Percentiles rank a stretch among this genome's conserved stretches.
Evolutionary conservation across 2,888 invertebrate genomes (phyloP).

Genomic region (Plutella xylostella): DNA sequence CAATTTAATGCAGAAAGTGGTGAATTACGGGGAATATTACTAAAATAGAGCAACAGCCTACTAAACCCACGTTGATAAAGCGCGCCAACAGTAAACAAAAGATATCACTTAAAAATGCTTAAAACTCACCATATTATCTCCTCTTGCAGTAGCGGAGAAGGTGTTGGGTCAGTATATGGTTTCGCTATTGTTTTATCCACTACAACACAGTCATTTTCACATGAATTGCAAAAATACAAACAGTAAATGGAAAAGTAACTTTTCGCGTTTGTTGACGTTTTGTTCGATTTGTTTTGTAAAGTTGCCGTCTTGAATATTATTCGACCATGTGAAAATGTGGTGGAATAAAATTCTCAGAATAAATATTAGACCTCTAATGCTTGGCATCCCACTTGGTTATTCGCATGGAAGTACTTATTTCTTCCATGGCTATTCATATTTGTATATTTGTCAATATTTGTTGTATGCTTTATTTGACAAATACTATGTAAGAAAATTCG

Average conservation of each 20-base stretch:
- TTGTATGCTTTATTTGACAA: too few species aligned
- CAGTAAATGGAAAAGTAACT: neutral
- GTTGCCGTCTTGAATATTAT: neutral
- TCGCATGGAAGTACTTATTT: too few species aligned
- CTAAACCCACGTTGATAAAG: conserved; percentile 13
- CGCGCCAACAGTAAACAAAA: conserved; percentile 16
- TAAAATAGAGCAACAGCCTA: neutral
- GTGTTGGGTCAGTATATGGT: neutral
- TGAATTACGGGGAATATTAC: too few species aligned
- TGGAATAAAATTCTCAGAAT: neutral
- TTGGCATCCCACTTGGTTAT: too few species aligned
- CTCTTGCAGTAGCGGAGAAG: neutral
- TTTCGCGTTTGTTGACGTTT: conserved; percentile 13
- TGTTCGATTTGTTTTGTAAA: neutral
- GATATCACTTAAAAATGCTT: conserved; percentile 7
- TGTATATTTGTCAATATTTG: too few species aligned
- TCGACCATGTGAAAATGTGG: neutral
- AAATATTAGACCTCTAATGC: too few species aligned
- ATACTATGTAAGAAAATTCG: too few species aligned
- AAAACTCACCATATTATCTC: conserved; percentile 13
- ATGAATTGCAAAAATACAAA: neutral
- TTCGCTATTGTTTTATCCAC: neutral
- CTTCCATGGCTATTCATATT: too few species aligned
- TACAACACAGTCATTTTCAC: neutral
- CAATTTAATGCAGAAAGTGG: too few species aligned